phyloP scores from a whole-genome alignment of 2,888 invertebrate genomes.

The Tortricodes alternella region DNA sequence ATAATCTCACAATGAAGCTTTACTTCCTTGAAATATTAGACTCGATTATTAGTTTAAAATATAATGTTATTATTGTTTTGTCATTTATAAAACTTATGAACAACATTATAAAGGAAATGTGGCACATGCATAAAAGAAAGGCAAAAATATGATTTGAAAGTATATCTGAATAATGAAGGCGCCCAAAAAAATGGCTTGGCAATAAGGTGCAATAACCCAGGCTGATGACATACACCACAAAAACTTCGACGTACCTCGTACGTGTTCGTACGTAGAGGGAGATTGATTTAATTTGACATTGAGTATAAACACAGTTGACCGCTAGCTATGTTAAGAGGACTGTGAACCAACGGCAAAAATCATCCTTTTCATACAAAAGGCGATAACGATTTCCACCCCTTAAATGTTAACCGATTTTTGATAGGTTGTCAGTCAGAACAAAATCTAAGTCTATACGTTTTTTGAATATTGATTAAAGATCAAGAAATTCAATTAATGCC shows the following conservation, averaged over 20 bases:
- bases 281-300: background rate
- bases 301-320: background rate
- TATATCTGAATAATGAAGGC: conserved; percentile 9
- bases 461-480: too few species aligned
- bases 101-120: too few species aligned
- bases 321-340: background rate
- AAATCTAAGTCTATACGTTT: too few species aligned
- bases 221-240: conserved; percentile 6
- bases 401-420: too few species aligned
- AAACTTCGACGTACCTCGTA: background rate
- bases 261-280: background rate
- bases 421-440: too few species aligned
- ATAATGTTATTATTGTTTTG: background rate
- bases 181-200: conserved; percentile 16
- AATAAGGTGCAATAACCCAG: conserved; percentile 16
- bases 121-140: background rate
- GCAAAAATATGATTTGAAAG: background rate
- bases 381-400: too few species aligned
- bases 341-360: background rate
- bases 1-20: background rate
- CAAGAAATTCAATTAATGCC: too few species aligned
- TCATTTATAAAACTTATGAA: background rate
- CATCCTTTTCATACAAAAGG: too few species aligned
- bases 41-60: background rate
- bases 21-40: background rate